Conservation (phyloP, 2,113 vertebrate genomes). For the Poeciliopsis retropinna region DNA sequence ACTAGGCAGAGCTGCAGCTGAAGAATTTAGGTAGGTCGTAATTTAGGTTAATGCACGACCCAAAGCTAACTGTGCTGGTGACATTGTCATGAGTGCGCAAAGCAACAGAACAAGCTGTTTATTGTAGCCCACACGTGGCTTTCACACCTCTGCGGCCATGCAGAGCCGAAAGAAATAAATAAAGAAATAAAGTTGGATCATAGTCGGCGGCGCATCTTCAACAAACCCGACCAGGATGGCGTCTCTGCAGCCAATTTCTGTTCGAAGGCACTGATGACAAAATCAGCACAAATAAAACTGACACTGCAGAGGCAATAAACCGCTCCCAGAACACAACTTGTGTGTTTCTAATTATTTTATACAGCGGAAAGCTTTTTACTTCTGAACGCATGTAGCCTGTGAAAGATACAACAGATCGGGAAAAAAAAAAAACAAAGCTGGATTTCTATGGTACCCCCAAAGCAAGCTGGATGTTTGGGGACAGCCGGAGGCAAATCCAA, state of each 20-base stretch:
- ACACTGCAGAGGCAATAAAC: neutral
- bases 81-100: neutral
- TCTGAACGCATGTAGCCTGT: conserved; percentile 30
- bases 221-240: conserved; percentile 7
- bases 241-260: neutral
- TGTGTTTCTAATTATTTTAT: conserved; percentile 21
- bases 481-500: conserved; percentile 36
- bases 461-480: conserved; percentile 38
- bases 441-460: conserved; percentile 31
- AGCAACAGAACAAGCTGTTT: conserved; percentile 54
- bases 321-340: conserved; percentile 28
- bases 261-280: neutral
- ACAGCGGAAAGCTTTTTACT: conserved; percentile 11
- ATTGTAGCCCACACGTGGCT: conserved; percentile 77
- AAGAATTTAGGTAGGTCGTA: conserved; percentile 36
- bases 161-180: conserved; percentile 4
- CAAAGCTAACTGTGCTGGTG: conserved; percentile 18
- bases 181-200: conserved; percentile 45
- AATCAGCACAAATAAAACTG: neutral
- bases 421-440: conserved; percentile 39
- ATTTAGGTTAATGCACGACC: conserved; percentile 35
- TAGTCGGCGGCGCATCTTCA: conserved; percentile 4
- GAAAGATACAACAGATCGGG: conserved; percentile 11
- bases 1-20: conserved; percentile 17
- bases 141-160: conserved; percentile 62